phyloP scores from a whole-genome alignment of 2,113 vertebrate species.

The Serinus canaria region DNA sequence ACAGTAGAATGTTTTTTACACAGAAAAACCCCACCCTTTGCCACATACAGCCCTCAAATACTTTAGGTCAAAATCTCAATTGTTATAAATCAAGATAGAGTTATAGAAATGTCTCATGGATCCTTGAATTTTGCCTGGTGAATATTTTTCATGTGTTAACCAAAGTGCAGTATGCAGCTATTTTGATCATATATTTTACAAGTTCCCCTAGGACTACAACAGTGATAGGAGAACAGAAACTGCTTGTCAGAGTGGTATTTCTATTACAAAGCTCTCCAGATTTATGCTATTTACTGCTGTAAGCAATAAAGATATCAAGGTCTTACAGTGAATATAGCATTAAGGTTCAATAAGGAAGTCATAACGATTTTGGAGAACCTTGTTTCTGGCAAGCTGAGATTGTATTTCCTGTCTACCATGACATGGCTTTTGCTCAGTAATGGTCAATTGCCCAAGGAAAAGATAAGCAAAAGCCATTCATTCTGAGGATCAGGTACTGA shows the following conservation, averaged over 20 bases:
- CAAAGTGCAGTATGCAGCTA: neutral
- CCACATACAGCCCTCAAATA: neutral
- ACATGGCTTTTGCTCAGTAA: neutral
- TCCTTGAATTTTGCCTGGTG: neutral
- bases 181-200: neutral
- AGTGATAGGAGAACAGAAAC: neutral
- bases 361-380: neutral
- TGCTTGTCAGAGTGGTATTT: neutral
- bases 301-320: neutral
- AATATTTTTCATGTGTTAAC: neutral
- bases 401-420: neutral
- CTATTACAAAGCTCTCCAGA: neutral
- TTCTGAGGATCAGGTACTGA: neutral
- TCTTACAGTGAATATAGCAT: neutral
- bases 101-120: neutral
- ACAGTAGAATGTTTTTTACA: neutral
- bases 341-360: neutral
- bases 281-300: neutral
- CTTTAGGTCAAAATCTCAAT: neutral
- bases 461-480: neutral
- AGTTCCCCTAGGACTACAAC: neutral
- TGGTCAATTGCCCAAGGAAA: neutral
- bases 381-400: neutral
- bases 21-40: neutral
- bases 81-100: neutral